Base-by-base conservation (phyloP, 1,140 invertebrate genomes). In the Rhynchophorus ferrugineus region DNA sequence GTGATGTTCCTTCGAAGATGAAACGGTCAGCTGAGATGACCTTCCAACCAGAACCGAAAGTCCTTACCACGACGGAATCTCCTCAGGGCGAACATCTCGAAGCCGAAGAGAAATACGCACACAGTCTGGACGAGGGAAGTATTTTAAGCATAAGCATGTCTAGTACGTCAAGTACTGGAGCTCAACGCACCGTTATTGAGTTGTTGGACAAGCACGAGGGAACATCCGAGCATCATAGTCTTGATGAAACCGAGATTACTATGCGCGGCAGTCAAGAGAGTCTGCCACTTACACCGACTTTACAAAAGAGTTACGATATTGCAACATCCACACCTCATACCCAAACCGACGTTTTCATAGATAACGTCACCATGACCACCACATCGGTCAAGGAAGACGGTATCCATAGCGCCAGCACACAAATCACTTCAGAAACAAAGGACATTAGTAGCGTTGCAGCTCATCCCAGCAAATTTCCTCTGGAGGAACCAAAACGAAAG, bases 11-110 rank as follows among this genome's bases (percentile, higher is more conserved):
- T 8, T 78, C 75, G 19, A 78, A 81, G 59, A 91, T 92, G 88
- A 92, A 91, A 66, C 73, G 89, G 50, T 91, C 88, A 0, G 83
- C 87, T 56, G 89, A 92, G 72, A 91, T 92, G 88, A 86, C 87
- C 55, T 91, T 92, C 67, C 84, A 85, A 63, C 84, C 86, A 11
- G 81, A 80, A 69, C 74, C 73, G 5, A 70, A 69, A 61, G 59
- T 69, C 24, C 52, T 74, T n/a, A n/a, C n/a, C n/a, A 64, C 67
- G 1, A 37, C 62, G 3, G 67, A 69, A 33, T 67, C 66, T 22
- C 63, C 63, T 7, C 59, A 56, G 48, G 57, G 54, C 14, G 62
- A 66, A 49, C 29, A 41, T 6, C 34, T 55, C 17, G 60, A 57
- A 14, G 50, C 43, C 9, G 69, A 72, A 37, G 74, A 75, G 43